Evolutionary conservation across 2,888 invertebrate genomes (phyloP), one percentile per base, ranked within the genome.

Genomic region (Biston betularia): DNA sequence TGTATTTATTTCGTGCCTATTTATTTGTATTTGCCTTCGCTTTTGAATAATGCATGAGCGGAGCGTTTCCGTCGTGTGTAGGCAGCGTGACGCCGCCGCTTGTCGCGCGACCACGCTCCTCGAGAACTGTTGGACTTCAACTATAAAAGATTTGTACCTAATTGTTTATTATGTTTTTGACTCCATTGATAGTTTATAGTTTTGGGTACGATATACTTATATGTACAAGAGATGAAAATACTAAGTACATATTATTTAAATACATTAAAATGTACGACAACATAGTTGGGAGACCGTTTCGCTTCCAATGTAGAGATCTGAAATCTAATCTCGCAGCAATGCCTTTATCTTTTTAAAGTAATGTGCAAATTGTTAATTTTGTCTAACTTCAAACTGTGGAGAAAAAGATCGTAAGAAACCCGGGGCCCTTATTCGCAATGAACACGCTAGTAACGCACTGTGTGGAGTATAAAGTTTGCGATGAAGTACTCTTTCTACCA

Each of bases 1-100:
- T 92, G 92, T 93, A 93, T 93, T 92, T 93, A 92, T 93, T 93
- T 88, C 87, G 87, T 89, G 90, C 88, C 93, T 92, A 93, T 93
- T 93, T 93, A 93, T 93, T 93, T 93, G 93, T 93, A 92, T 93
- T 93, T 90, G 92, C 86, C 87, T 90, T 89, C 79, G 87, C 85
- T 83, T 92, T 90, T 93, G 93, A 93, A 93, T 93, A 89, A 93
- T 92, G 87, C 89, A 93, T 93, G 92, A 92, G 90, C 89, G 82
- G 82, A 89, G 85, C 88, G 89, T 93, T 92, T 92, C 93, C 93
- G 91, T 86, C 89, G 92, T 91, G 93, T 91, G 93, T 93, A 93
- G 93, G 93, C 92, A 87, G 93, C 93, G 90, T 93, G 93, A 93
- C 93, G 93, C 93, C 93, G 84, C 80, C 82, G 81, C 80, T 80